A percentile compares a stretch with the other conserved stretches of the same genome.
These are phyloP conservation scores for Dromiciops gliroides DNA, from an alignment of 2,113 vertebrate genomes.

Conservation along the genomic window DNA sequence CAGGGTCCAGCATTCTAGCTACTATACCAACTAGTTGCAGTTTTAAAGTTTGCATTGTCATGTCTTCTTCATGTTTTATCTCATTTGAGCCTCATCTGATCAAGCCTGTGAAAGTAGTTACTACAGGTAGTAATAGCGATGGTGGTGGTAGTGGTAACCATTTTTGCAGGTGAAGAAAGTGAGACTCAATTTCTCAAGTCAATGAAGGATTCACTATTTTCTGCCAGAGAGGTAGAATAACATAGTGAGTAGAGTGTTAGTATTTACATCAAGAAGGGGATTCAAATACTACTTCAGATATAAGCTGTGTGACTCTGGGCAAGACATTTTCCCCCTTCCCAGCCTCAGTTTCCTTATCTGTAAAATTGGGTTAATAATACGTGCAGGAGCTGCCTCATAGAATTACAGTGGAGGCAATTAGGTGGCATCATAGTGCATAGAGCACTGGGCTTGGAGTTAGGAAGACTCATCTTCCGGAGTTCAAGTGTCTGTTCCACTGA, in stretches of 20 bases:
- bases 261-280: neutral
- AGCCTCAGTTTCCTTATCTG: neutral
- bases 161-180: neutral
- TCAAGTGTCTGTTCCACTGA: neutral
- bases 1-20: neutral
- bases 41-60: neutral
- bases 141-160: too few species aligned
- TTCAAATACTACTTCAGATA: neutral
- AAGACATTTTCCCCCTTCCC: neutral
- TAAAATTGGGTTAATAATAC: neutral
- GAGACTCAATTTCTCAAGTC: neutral
- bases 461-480: neutral
- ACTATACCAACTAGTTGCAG: too few species aligned
- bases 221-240: neutral
- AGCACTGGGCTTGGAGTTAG: neutral
- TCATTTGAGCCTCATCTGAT: neutral
- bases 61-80: neutral
- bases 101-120: neutral
- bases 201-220: neutral
- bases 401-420: neutral
- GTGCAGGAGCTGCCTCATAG: too few species aligned
- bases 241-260: neutral
- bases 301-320: neutral
- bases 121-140: neutral
- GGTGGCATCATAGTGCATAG: neutral